These are phyloP conservation scores for Bolinopsis microptera DNA, from an alignment of 37 sponge, comb jelly and placozoan genomes.

Conservation along the genomic window DNA sequence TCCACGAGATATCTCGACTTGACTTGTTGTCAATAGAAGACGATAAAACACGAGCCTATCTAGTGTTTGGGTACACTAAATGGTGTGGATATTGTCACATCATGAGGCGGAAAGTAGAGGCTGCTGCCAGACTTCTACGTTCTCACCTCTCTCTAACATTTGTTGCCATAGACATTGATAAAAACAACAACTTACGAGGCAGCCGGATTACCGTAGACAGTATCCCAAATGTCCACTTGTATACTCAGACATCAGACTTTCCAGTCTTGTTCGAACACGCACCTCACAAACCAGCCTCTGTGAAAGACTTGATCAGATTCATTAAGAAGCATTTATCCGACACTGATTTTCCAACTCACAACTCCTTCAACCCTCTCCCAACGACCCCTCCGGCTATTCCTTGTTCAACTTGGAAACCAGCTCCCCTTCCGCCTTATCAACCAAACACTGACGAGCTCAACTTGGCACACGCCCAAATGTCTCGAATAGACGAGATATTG, in stretches of 20 bases:
- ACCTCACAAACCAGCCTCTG: not conserved
- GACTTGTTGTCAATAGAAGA: not conserved
- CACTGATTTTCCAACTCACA: not conserved
- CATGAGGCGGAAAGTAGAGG: not conserved
- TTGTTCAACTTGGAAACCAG: not conserved
- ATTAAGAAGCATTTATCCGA: not conserved
- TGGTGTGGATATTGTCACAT: conserved; percentile 38
- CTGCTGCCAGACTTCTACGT: not conserved
- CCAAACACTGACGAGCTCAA: not conserved
- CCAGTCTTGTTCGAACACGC: not conserved
- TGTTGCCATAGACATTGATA: not conserved
- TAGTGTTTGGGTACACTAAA: conserved; percentile 28
- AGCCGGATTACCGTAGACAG: not conserved
- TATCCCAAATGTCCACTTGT: not conserved
- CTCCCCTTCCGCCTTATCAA: not conserved
- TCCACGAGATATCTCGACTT: not conserved
- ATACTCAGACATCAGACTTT: not conserved
- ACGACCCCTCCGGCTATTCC: not conserved
- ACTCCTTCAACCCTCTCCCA: not conserved
- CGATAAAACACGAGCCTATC: not conserved
- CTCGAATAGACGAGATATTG: not conserved
- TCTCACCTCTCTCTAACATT: not conserved
- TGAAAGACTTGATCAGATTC: not conserved
- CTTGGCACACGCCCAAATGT: not conserved
- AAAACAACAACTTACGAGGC: not conserved